Evolutionary conservation across 2,888 invertebrate species (phyloP), one percentile per base, ranked within the genome.

Genomic region (Caenorhabditis plicata): DNA sequence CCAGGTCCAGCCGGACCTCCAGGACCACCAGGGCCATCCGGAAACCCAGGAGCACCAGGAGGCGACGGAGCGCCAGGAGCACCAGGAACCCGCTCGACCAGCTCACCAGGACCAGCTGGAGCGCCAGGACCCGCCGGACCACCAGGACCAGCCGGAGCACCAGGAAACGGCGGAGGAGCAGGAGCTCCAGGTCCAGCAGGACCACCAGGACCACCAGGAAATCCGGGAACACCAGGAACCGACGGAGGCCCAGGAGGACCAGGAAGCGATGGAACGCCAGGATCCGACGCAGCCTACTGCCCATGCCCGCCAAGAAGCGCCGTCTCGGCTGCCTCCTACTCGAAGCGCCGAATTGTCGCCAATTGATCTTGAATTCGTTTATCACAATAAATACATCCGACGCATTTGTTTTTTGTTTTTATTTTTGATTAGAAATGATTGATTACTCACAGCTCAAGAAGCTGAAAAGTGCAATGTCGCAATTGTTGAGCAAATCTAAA

Each of bases 221-320:
- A 65, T 22, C 61, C 67, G 33, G 70, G 70, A 58, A 22, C 27
- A 8, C 55, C 64, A 22, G 70, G 70, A 52, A 36, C 38, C 8
- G 52, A 50, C 13, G 70, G 70, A 65, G 46, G 50, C 25, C 62
- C 66, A 40, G 70, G 69, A 62, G 56, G 55, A 44, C 61, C 64
- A 40, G 69, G 70, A 60, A 33, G 35, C 20, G 66, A 66, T 25
- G 69, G 65, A 44, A 50, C 57, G 5, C 65, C 65, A 25, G 65
- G 65, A 54, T 50, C 48, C 22, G 57, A 65, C 51, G 65, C 58
- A 15, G 62, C 57, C 29, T 61, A 65, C 53, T 65, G 65, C 40
- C 65, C 65, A 44, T 66, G 65, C 41, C 65, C 65, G 46, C 55
- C 65, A 40, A 47, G 65, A 39, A 49, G 49, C 43, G 46, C n/a